Evolutionary conservation across 2,113 vertebrate genomes (phyloP), one percentile per base, ranked within the genome.

Genomic region (Penelope pileata): DNA sequence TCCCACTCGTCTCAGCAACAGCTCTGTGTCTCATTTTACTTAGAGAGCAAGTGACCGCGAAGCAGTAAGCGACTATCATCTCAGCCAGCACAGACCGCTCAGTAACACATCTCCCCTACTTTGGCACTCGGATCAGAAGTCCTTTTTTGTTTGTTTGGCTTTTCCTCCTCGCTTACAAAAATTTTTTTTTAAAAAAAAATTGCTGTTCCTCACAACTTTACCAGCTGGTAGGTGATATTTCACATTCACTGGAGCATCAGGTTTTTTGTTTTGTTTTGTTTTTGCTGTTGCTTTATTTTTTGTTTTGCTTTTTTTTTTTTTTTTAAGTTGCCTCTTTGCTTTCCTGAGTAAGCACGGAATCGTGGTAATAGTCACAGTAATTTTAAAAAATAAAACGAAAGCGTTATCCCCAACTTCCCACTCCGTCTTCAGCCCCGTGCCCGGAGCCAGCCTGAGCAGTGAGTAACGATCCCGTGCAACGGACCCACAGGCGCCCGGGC

Each of bases 401-500:
- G 95, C 94, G 96, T 92, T 77, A 53, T 76, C 50, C 96, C 97
- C 97, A 98, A 98, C 97, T 98, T 98, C 97, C 98, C 97, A 98
- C 98, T 97, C 98, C 96, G 96, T 97, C 97, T 98, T 98, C 98
- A 98, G 97, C 95, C 97, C 94, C 96, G 96, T 96, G 97, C 97
- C 97, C 94, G 93, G 97, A 98, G 97, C 97, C 97, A 97, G 97
- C 97, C 96, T 97, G 98, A 98, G 98, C 97, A 98, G 98, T 98
- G 98, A 98, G 97, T 98, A 98, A 98, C 97, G 97, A 98, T 98
- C 96, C 98, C 98, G 96, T 97, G 97, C 97, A 98, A 97, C 96
- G 97, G 98, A 98, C 97, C 98, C 98, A 98, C 98, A 98, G 98
- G 98, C 98, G 97, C 96, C 98, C 97, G 97, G 97, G 97, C 97